A percentile compares a stretch with the other conserved stretches of the same genome.
Evolutionary conservation across 35 echinoderm and acorn worm species (phyloP).

Genomic region (Lytechinus variegatus): DNA sequence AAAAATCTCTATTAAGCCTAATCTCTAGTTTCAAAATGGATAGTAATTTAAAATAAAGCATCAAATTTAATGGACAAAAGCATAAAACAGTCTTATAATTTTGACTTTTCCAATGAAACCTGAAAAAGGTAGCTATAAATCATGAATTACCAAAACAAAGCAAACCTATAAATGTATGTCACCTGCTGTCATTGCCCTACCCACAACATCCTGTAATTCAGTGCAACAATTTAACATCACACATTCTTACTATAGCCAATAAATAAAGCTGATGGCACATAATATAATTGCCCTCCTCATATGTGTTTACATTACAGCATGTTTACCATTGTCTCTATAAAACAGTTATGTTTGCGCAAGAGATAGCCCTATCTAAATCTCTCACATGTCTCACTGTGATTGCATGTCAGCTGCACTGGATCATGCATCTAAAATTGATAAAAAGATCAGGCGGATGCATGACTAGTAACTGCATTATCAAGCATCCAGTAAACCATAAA

Average conservation of each 20-base stretch:
- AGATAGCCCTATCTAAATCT: slow-evolving; percentile 39
- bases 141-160: neutral
- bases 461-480: no score
- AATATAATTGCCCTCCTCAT: neutral
- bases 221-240: neutral
- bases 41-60: no score
- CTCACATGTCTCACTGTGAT: neutral
- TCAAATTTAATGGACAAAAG: no score
- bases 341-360: slow-evolving; percentile 8
- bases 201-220: neutral
- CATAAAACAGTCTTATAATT: no score
- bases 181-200: neutral
- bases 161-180: neutral
- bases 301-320: neutral
- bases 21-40: no score
- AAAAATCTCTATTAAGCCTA: no score
- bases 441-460: no score
- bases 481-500: no score
- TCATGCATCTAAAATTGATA: no score
- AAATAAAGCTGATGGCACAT: neutral
- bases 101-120: no score
- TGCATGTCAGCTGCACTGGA: neutral
- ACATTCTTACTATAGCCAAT: neutral
- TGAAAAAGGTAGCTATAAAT: no score
- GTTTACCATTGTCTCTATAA: slow-evolving; percentile 7